Percentiles rank a stretch among this genome's conserved stretches.
Evolutionary conservation across 1,140 invertebrate species (phyloP).

Genomic region (Homalodisca vitripennis): DNA sequence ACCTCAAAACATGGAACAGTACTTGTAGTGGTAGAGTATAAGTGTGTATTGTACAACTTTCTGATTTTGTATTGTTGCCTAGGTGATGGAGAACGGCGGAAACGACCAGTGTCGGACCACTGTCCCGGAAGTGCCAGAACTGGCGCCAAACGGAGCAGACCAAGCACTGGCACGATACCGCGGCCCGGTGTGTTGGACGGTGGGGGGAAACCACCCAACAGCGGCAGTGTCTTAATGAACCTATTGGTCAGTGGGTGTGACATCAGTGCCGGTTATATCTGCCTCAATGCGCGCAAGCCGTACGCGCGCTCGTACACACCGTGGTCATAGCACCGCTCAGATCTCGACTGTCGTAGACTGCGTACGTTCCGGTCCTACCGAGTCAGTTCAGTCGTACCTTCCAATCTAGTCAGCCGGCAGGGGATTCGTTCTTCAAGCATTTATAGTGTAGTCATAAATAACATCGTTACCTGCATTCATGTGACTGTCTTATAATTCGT

Average conservation of each 20-base stretch:
- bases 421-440: neutral
- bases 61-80: neutral
- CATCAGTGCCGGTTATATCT: conserved; percentile 85
- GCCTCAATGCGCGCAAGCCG: conserved; percentile 52
- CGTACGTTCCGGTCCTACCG: neutral
- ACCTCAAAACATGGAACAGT: too few species aligned
- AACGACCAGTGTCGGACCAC: conserved; percentile 19
- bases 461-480: neutral
- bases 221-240: conserved; percentile 81
- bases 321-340: conserved; percentile 11
- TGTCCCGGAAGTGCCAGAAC: conserved; percentile 20
- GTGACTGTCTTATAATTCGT: neutral
- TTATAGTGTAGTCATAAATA: neutral
- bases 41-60: neutral
- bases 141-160: conserved; percentile 36
- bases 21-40: too few species aligned
- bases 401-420: conserved; percentile 12
- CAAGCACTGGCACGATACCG: conserved; percentile 27
- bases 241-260: conserved; percentile 88
- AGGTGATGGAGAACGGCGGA: conserved; percentile 21
- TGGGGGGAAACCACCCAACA: conserved; percentile 43
- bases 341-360: neutral
- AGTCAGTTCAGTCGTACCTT: neutral
- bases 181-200: conserved; percentile 32
- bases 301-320: conserved; percentile 26